Percentiles rank a stretch among this genome's conserved stretches.
Conservation (phyloP, 30 jellyfish, hydroid and myxozoan species). For the Pseudorhiza aurosa region DNA sequence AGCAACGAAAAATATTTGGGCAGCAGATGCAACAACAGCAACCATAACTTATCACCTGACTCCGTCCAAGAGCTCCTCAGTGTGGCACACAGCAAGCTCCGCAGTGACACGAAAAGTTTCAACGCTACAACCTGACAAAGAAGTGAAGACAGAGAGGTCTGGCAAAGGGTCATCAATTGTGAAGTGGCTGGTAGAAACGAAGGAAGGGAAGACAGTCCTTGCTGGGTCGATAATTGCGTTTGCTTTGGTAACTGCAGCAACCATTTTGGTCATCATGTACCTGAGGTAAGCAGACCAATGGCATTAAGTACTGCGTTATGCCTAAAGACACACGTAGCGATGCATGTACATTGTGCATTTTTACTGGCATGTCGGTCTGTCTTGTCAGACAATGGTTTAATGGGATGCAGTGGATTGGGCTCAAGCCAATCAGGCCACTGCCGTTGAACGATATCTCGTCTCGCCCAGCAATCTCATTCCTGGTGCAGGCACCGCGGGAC, state of each 20-base stretch:
- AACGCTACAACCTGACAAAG: neutral
- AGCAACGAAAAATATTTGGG: neutral
- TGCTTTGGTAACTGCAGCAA: slow-evolving; percentile 20
- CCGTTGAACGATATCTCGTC: too few relatives aligned
- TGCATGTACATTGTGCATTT: too few relatives aligned
- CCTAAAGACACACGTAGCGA: too few relatives aligned
- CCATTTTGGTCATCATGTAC: slow-evolving; percentile 40
- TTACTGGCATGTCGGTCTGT: too few relatives aligned
- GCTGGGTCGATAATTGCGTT: slow-evolving; percentile 47
- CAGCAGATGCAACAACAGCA: slow-evolving; percentile 20
- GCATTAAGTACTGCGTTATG: too few relatives aligned
- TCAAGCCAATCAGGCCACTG: too few relatives aligned
- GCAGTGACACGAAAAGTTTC: neutral
- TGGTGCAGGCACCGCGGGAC: too few relatives aligned
- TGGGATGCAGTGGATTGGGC: too few relatives aligned
- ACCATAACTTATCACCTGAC: neutral
- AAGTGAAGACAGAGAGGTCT: neutral
- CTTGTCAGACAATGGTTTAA: too few relatives aligned
- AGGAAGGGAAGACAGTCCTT: slow-evolving; percentile 50
- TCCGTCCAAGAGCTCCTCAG: slow-evolving; percentile 11
- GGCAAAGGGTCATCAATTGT: slow-evolving; percentile 6
- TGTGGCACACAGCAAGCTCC: neutral
- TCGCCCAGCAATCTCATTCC: too few relatives aligned
- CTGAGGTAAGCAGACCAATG: slow-evolving; percentile 44
- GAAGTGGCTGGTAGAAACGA: slow-evolving; percentile 50